Conservation (phyloP, 2,888 invertebrate species). For the Diloba caeruleocephala region DNA sequence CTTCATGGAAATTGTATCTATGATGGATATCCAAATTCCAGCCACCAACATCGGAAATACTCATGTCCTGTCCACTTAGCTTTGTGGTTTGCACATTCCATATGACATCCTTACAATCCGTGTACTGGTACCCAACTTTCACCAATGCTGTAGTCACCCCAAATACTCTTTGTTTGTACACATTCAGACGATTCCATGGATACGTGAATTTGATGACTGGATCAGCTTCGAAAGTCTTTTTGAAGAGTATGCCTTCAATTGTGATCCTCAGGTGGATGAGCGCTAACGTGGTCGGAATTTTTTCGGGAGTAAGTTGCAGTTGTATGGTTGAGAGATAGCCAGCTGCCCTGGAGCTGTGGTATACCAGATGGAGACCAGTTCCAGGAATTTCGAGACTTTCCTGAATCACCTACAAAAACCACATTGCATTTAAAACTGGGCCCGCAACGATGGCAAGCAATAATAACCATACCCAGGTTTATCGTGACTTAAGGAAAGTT, state of each 20-base stretch:
- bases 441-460: too few species aligned
- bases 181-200: conserved; percentile 98
- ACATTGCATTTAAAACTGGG: too few species aligned
- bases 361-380: conserved; percentile 98
- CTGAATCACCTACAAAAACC: conserved; percentile 93
- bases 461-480: too few species aligned
- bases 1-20: conserved; percentile 99
- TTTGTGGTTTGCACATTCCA: conserved; percentile 99
- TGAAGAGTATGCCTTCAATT: conserved; percentile 97
- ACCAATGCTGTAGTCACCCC: conserved; percentile 98
- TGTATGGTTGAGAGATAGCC: conserved; percentile 98
- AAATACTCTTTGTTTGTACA: conserved; percentile 98
- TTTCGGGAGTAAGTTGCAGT: conserved; percentile 96
- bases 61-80: conserved; percentile 98
- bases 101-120: conserved; percentile 96
- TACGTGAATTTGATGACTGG: conserved; percentile 99
- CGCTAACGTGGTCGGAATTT: conserved; percentile 93
- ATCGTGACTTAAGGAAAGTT: too few species aligned
- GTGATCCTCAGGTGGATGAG: conserved; percentile 97
- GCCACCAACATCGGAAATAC: conserved; percentile 98
- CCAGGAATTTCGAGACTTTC: conserved; percentile 98
- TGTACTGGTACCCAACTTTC: conserved; percentile 98
- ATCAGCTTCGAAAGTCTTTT: conserved; percentile 98
- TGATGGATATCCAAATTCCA: conserved; percentile 99
- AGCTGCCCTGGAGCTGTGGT: conserved; percentile 97